Base-by-base conservation (phyloP, 1,140 invertebrate species). In the Thalassaphorura encarpata region DNA sequence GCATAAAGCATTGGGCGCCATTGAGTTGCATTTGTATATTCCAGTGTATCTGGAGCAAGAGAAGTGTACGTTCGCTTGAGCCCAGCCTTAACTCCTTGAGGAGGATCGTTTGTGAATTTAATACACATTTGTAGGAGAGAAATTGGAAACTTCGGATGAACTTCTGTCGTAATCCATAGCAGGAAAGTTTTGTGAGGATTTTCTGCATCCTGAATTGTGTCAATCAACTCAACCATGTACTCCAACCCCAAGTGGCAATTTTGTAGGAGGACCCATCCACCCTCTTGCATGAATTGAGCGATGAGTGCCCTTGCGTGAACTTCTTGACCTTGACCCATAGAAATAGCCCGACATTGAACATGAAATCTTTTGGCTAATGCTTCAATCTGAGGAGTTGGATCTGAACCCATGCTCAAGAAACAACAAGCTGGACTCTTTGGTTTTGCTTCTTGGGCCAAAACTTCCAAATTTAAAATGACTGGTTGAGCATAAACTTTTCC, bases 101-200 rank as follows among this genome's bases (percentile, higher is more conserved):
- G 93, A 40, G 94, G 92, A 75, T 97, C 93, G 71, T 97, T 97
- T 0, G 93, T 97, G 69, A 95, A 97, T 73, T 97, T 97, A 36
- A 97, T 92, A 1, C 90, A 87, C 27, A 57, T 80, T 56, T 61
- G 55, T 16, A 60, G 45, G 15, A 63, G 48, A 40, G 83, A 82
- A 64, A 97, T 97, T 0, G 93, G 92, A 73, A 97, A 97, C 67
- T 91, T 85, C 18, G 79, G 71, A 69, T 97, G 91, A 0, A 87
- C 84, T 78, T 97, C 94, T 1, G 94, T 97, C 0, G 93, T 97
- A 50, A 97, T 80, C 94, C 94, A 97, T 16, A 96, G 76, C 58
- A 93, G 75, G 70, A 96, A 97, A 1, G 80, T 77, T 16, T 85
- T 80, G 68, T 95, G 80, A 28, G 94, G 80, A 29, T 77, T 78